phyloP scores from a whole-genome alignment of 2,888 invertebrate genomes.

The Scaptomyza flava region DNA sequence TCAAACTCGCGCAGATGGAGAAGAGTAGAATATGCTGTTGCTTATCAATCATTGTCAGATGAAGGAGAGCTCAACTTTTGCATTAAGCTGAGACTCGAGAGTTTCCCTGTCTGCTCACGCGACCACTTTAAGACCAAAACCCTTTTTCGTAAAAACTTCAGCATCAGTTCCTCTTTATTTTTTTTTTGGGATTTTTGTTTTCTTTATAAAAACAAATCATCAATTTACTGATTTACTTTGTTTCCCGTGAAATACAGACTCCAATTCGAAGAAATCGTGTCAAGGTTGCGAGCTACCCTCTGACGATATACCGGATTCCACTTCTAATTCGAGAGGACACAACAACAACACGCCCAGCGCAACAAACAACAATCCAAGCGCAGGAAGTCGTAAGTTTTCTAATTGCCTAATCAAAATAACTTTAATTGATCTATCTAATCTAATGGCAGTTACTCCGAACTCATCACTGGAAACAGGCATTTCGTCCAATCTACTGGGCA shows the following conservation, averaged over 20 bases:
- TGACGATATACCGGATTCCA: slow-evolving; percentile 89
- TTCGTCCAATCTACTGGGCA: slow-evolving; percentile 89
- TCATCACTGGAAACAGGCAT: slow-evolving; percentile 84
- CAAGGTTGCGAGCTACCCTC: slow-evolving; percentile 92
- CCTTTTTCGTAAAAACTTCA: slow-evolving; percentile 38
- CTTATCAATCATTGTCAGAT: slow-evolving; percentile 82
- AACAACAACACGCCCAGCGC: slow-evolving; percentile 93
- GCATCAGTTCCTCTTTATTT: slow-evolving; percentile 26
- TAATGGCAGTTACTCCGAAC: slow-evolving; percentile 82
- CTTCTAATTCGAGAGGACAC: slow-evolving; percentile 88
- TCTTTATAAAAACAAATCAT: slow-evolving; percentile 63
- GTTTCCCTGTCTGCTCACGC: slow-evolving; percentile 43
- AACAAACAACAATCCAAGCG: slow-evolving; percentile 89
- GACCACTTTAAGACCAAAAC: slow-evolving; percentile 26
- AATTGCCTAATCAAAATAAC: not conserved
- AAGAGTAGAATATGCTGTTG: slow-evolving; percentile 72
- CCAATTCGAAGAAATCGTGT: slow-evolving; percentile 88
- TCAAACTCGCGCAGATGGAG: slow-evolving; percentile 60
- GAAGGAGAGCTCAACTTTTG: slow-evolving; percentile 62
- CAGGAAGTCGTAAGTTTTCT: slow-evolving; percentile 82
- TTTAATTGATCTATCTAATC: slow-evolving; percentile 2
- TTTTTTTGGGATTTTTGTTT: slow-evolving; percentile 15
- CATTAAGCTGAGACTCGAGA: slow-evolving; percentile 53
- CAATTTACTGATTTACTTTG: slow-evolving; percentile 68
- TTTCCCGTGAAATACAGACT: slow-evolving; percentile 81